These are phyloP conservation scores for Rissa tridactyla DNA, from an alignment of 2,113 vertebrate species.

Conservation along the genomic window DNA sequence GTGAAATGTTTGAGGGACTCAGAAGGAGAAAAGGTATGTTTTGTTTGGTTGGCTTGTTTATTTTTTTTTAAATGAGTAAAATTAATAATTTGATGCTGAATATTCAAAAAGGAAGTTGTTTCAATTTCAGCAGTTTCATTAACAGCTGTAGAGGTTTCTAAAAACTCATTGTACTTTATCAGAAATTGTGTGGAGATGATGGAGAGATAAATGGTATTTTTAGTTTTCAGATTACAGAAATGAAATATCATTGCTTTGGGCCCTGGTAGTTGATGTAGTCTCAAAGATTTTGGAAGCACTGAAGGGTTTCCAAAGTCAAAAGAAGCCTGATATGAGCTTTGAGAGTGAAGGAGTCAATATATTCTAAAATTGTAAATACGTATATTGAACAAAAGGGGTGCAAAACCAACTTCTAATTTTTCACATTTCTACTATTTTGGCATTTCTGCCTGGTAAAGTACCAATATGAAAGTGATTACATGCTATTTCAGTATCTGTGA, in stretches of 20 bases:
- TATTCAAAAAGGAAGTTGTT: not conserved
- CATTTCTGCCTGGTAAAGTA: not conserved
- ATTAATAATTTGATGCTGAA: not conserved
- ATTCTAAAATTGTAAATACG: not conserved
- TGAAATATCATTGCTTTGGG: not conserved
- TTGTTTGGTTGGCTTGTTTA: not conserved
- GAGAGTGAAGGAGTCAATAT: not conserved
- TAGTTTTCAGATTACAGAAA: not conserved
- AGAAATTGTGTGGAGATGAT: not conserved
- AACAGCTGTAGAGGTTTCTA: not conserved
- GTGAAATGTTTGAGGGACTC: not conserved
- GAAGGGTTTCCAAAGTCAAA: not conserved
- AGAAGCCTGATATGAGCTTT: not conserved
- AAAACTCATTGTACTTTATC: not conserved
- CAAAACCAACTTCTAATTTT: not conserved
- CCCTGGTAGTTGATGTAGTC: not conserved
- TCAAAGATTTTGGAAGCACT: not conserved
- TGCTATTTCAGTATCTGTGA: not conserved
- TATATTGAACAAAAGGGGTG: not conserved
- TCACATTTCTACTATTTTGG: not conserved
- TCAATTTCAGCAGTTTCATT: not conserved
- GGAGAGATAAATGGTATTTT: not conserved
- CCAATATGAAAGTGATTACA: not conserved
- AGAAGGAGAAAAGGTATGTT: not conserved
- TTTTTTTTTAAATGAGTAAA: not conserved